Base-by-base conservation (phyloP, 2,797 vertebrate species). In the Sebastes minor region DNA sequence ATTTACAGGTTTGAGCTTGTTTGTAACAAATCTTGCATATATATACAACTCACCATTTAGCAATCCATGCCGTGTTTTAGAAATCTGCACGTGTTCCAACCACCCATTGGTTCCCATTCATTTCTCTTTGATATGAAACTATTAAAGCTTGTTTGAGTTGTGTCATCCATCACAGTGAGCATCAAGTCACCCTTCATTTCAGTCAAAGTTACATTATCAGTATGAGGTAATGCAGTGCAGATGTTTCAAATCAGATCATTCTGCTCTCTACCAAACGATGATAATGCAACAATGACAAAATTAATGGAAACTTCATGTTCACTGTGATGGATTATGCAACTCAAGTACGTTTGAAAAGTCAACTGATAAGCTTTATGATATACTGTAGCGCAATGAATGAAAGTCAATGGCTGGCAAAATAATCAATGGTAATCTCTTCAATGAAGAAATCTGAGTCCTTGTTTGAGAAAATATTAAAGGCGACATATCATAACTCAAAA, bases 191-290 rank as follows among this genome's bases (percentile, higher is more conserved):
- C 56, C 72, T 69, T 46, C 6, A 69, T 83, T 76, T 81, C 61
- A 32, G 65, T 82, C 78, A 74, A 77, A 84, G 79, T 28, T 82
- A 70, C 74, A 82, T 84, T 81, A 84, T 89, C 87, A 67, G 75
- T 5, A 73, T 80, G 83, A 89, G 79, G 84, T 91, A 82, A 91
- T 76, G 81, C 86, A 76, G 83, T 61, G 83, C 89, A 86, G 85
- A 88, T 67, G 81, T 74, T 87, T 84, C 33, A 83, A 86, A 91
- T 90, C 66, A 33, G 71, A 92, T 91, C 74, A 80, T 70, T 75
- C 42, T 28, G 63, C 73, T 84, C 70, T 86, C 86, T 87, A 83
- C 35, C 56, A 62, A 42, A n/a, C 71, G 57, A 75, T 79, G 74
- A 88, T 81, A 81, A 87, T 78, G 76, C 68, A 79, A 75, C 78